phyloP scores from a whole-genome alignment of 2,113 vertebrate species.

The Nestor notabilis region DNA sequence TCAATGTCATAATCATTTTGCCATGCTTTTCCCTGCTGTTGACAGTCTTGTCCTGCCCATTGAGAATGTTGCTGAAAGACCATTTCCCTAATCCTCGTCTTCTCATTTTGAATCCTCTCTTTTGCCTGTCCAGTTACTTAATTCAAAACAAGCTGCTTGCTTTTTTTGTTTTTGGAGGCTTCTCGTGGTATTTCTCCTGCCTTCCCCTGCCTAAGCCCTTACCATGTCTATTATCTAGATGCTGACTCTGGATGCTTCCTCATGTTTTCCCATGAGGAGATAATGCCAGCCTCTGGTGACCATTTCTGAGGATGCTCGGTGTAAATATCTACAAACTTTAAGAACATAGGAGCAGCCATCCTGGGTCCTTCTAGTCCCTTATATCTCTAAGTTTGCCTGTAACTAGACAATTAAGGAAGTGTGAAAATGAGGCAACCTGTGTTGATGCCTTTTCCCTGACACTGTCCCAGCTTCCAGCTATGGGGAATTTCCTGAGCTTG shows the following conservation, averaged over 20 bases:
- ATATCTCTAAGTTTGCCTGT: background rate
- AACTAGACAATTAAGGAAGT: background rate
- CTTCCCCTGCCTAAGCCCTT: background rate
- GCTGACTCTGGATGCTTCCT: background rate
- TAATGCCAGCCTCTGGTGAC: background rate
- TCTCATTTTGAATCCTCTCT: background rate
- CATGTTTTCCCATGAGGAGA: background rate
- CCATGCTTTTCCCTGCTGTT: background rate
- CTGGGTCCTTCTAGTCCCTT: background rate
- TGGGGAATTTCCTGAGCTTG: background rate
- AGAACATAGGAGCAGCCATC: background rate
- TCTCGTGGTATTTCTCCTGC: background rate
- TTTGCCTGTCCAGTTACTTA: background rate
- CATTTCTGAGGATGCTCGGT: background rate
- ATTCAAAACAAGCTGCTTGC: background rate
- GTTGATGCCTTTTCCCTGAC: background rate
- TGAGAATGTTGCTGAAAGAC: background rate
- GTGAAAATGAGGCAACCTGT: background rate
- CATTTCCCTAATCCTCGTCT: background rate
- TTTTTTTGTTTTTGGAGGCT: background rate
- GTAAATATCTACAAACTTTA: background rate
- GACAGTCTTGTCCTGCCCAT: background rate
- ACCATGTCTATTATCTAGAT: background rate
- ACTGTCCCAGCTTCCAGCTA: background rate
- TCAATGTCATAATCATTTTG: fast-evolving